Base-by-base conservation (phyloP, 2,888 invertebrate genomes). In the Gonocerus acuteangulatus region DNA sequence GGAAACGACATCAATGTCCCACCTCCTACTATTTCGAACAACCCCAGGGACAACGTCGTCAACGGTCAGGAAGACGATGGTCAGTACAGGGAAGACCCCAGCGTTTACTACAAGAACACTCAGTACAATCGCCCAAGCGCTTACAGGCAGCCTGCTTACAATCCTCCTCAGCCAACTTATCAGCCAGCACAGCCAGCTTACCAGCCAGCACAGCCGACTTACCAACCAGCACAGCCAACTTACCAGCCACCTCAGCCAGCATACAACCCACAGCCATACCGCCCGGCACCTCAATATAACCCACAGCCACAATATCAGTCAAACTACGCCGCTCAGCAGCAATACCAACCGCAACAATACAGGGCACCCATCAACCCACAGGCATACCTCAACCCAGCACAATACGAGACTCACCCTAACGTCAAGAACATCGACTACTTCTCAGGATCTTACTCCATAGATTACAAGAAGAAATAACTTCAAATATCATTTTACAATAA, bases 41-140 rank as follows among this genome's bases (percentile, higher is more conserved):
- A 67, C 51, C 68, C 69, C 67, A 4, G 15, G 9, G 75, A 78
- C 0, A 68, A 77, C 61, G 74, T 71, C n/a, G 76, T 77, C 45
- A 82, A 82, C 42, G 80, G 82, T 65, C 84, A 86, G 71, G 82
- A 87, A 70, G 90, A 90, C 71, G 90, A 90, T 71, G 90, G 90
- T 0, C 89, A 90, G 70, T 90, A 90, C 74, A 79, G 88, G 48
- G 90, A 90, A 72, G 89, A 90, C 72, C 90, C 90, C 0, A 81
- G 81, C 64, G 80, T 87, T 63, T 90, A 90, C 75, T 85, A 87
- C 73, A 81, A 82, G 67, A 66, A 66, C 65, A 21, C 56, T 16
- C 44, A 51, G 68, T 76, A 74, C 71, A 62, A 67, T 39, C 66
- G 66, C 19, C 75, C 71, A 68, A 11, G 39, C 56, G 65, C 58